Conservation (phyloP, 2,797 vertebrate species). For the Apodemus agrarius region DNA sequence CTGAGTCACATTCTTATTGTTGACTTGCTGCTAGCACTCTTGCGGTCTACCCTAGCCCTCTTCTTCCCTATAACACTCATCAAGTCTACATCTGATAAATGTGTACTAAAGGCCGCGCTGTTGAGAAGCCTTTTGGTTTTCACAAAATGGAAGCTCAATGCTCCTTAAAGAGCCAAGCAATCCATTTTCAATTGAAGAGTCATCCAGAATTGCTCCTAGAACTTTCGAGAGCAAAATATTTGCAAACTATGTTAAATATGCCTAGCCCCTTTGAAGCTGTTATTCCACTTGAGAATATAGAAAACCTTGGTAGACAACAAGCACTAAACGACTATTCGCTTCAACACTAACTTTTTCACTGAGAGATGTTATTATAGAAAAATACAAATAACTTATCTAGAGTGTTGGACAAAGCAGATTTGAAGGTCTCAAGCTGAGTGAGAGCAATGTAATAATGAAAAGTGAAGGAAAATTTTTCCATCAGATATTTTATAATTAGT, state of each 20-base stretch:
- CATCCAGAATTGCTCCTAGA: conserved; percentile 4
- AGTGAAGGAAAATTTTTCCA: background rate
- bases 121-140: background rate
- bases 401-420: conserved; percentile 6
- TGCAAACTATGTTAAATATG: background rate
- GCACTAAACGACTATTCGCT: background rate
- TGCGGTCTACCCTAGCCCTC: background rate
- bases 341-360: conserved; percentile 16
- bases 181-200: conserved; percentile 24
- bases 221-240: conserved; percentile 52
- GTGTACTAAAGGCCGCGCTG: background rate
- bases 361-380: background rate
- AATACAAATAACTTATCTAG: background rate
- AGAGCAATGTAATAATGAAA: background rate
- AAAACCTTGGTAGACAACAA: background rate
- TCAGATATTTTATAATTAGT: background rate
- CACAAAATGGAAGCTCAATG: background rate
- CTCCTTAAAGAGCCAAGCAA: background rate
- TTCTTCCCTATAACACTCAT: background rate
- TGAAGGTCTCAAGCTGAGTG: background rate
- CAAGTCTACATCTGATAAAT: background rate
- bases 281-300: conserved; percentile 21
- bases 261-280: background rate
- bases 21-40: background rate
- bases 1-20: conserved; percentile 10